Evolutionary conservation across 2,113 vertebrate species (phyloP).

Genomic region (Leuciscus idus): DNA sequence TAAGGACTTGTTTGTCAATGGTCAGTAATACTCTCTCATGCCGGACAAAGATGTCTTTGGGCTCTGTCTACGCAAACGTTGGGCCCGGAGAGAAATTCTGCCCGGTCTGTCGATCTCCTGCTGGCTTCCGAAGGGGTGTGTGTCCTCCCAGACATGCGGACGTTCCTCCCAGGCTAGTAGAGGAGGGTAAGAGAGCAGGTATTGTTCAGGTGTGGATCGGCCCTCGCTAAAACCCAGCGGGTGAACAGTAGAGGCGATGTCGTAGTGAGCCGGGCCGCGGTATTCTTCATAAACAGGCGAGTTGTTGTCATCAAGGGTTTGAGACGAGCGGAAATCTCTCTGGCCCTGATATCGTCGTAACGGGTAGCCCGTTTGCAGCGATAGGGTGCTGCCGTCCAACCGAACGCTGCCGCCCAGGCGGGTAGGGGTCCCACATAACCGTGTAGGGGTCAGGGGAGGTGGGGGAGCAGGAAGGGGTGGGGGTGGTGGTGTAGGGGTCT

Average conservation of each 20-base stretch:
- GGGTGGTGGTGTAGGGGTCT: slow-evolving; percentile 78
- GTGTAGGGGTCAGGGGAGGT: slow-evolving; percentile 27
- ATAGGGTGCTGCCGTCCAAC: slow-evolving; percentile 60
- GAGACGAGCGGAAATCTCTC: slow-evolving; percentile 73
- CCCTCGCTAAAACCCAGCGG: slow-evolving; percentile 66
- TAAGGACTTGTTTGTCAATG: background rate
- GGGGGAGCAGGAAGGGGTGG: slow-evolving; percentile 57
- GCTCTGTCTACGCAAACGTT: slow-evolving; percentile 41
- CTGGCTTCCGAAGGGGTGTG: slow-evolving; percentile 61
- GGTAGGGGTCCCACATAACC: background rate
- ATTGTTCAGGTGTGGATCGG: slow-evolving; percentile 36
- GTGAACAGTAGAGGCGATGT: slow-evolving; percentile 82
- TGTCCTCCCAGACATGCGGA: slow-evolving; percentile 60
- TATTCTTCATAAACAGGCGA: slow-evolving; percentile 87
- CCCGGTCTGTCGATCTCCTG: slow-evolving; percentile 71
- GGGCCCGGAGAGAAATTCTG: slow-evolving; percentile 70
- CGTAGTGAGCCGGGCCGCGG: slow-evolving; percentile 78
- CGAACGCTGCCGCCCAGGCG: slow-evolving; percentile 47
- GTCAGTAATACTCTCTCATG: slow-evolving; percentile 26
- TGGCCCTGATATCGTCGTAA: slow-evolving; percentile 51
- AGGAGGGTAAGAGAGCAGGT: slow-evolving; percentile 57
- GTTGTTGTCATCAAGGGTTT: slow-evolving; percentile 76
- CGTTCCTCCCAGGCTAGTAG: slow-evolving; percentile 73
- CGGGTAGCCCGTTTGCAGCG: slow-evolving; percentile 72
- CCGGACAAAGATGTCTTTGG: slow-evolving; percentile 13